Evolutionary conservation across 2,888 invertebrate species (phyloP), one percentile per base, ranked within the genome.

Genomic region (Nomada ferruginata): DNA sequence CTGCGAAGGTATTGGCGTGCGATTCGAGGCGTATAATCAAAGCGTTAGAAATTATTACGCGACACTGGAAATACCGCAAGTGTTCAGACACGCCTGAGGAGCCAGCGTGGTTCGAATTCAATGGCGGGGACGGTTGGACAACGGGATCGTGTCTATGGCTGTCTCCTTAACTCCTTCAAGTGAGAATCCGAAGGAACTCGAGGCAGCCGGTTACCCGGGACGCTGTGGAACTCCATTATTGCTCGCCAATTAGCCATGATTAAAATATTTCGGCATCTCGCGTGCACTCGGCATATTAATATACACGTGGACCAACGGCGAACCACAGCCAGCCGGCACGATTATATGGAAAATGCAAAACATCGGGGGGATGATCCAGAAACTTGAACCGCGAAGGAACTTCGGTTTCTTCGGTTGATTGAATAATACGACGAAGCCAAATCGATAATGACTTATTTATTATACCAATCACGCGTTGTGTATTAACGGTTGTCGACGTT

Each of bases 241-340:
- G 92, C 93, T 93, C 92, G 89, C 88, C 92, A 92, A 93, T 93
- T 93, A 93, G 93, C 93, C 89, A 92, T 93, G 92, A 93, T 93
- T 93, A 93, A 93, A 93, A 93, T 93, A 93, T 93, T 93, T 93
- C 89, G 93, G 92, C 89, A 91, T 92, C 92, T 92, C 87, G 93
- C 92, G 92, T 93, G 93, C 92, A 92, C 91, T 90, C 90, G 85
- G 90, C 92, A 90, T 93, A 93, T 93, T 92, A 93, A 93, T 93
- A 92, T 91, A 91, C 90, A 91, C 90, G 88, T 90, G 89, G 89
- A 85, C 79, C 75, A 70, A 74, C 73, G 64, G 15, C 7, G 13
- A 61, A 74, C 36, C 36, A 7, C 36, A 36, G 36, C 36, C 36
- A 36, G 5, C 36, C 65, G 68, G 87, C 89, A 88, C 91, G 91